Evolutionary conservation across 2,888 invertebrate genomes (phyloP), one percentile per base, ranked within the genome.

Genomic region (Cerastis leucographa): DNA sequence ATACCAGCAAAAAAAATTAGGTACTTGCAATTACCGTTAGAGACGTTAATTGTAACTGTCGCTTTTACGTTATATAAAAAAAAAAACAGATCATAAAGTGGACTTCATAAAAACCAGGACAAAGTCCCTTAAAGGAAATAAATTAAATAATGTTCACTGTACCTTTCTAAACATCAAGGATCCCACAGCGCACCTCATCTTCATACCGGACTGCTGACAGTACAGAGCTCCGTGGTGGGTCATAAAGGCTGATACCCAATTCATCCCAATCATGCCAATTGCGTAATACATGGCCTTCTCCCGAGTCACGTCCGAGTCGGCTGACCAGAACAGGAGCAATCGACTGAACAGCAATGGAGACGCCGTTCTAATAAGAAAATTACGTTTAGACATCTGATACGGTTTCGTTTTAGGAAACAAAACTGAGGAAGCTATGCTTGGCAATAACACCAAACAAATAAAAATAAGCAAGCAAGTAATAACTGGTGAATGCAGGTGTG

Each of bases 151-250:
- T 12, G 17, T 25, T 25, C 8, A 25, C 64, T 42, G n/a, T 42
- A 64, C 98, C 97, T 98, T 98, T 94, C 98, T 97, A 90, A 98
- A 98, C 91, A 98, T 97, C 2, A 98, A 93, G 0, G 98, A 97
- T 88, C 98, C 97, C 75, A 97, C 97, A 0, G 98, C 98, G 1
- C 98, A 96, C 84, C 98, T 96, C 56, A 98, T 94, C 90, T 97
- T 97, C 98, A 98, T 98, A 54, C 98, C 98, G 22, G 97, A 96
- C 89, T 98, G 97, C 88, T 97, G 97, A 49, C 97, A 95, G 65
- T 97, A 97, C 89, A 98, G 97, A 92, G 97, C 97, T 83, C 97
- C 98, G 1, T 98, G 98, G 92, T 98, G 98, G 88, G 97, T 97
- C 74, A 97, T 95, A 73, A 97, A 93, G 0, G 97, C 97, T 7